These are phyloP conservation scores for Phalacrocorax pelagicus DNA, from an alignment of 2,113 vertebrate species.

Conservation along the genomic window DNA sequence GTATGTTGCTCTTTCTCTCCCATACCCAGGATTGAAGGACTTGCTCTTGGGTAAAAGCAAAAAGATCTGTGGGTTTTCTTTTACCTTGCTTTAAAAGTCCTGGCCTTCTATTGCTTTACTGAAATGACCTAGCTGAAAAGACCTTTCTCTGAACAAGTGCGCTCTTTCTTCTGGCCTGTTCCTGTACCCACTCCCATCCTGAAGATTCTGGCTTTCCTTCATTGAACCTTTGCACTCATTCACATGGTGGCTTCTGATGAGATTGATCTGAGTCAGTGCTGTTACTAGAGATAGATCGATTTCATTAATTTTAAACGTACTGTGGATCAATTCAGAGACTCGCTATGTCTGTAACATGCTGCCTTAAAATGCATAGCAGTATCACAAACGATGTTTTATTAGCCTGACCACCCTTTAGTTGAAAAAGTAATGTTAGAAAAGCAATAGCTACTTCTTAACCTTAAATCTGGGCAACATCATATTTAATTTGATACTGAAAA, in stretches of 20 bases:
- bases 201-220: not conserved
- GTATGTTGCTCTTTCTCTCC: not conserved
- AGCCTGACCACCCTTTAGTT: not conserved
- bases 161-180: not conserved
- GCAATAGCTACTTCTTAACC: not conserved
- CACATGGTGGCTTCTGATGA: not conserved
- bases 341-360: rapidly evolving
- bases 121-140: not conserved
- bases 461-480: not conserved
- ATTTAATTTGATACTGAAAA: not conserved
- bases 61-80: not conserved
- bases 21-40: not conserved
- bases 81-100: not conserved
- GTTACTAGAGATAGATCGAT: not conserved
- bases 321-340: not conserved
- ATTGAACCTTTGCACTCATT: not conserved
- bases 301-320: not conserved
- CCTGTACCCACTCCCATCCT: rapidly evolving
- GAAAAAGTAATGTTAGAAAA: not conserved
- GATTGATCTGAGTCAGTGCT: not conserved
- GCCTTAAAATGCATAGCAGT: not conserved
- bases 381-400: not conserved
- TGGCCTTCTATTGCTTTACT: not conserved
- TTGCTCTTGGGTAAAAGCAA: not conserved
- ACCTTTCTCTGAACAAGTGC: not conserved